Conservation (phyloP, 1,140 invertebrate species). For the Samia ricini region DNA sequence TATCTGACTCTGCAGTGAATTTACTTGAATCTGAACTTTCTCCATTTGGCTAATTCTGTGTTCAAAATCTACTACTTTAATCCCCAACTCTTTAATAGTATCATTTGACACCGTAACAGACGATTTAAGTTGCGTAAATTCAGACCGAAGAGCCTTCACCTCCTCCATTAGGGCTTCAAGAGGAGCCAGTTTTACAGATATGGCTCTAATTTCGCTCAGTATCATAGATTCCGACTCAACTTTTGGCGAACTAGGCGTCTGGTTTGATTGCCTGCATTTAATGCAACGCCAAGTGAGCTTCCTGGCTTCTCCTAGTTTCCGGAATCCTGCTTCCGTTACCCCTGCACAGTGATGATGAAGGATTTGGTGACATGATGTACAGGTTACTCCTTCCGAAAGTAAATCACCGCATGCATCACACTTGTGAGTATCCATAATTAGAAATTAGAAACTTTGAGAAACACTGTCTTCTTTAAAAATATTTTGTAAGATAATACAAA, state of each 20-base stretch:
- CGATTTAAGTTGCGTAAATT: constrained; percentile 1
- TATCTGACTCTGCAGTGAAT: too few relatives aligned
- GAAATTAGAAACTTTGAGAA: too few relatives aligned
- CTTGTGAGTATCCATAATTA: too few relatives aligned
- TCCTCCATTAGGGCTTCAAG: constrained; percentile 5
- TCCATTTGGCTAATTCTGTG: too few relatives aligned
- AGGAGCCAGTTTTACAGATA: constrained; percentile 8
- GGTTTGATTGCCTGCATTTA: constrained; percentile 6
- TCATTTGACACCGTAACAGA: neutral
- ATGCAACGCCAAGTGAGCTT: constrained; percentile 10
- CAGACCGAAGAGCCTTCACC: constrained; percentile 6
- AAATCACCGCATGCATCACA: too few relatives aligned
- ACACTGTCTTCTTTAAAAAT: too few relatives aligned
- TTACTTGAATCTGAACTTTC: too few relatives aligned
- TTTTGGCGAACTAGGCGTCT: neutral
- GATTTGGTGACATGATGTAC: neutral
- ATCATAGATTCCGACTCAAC: neutral
- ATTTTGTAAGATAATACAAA: too few relatives aligned
- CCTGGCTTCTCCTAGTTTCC: constrained; percentile 13
- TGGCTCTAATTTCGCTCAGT: neutral
- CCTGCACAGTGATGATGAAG: constrained; percentile 8
- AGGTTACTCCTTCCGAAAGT: too few relatives aligned
- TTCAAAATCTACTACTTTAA: too few relatives aligned
- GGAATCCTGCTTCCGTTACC: constrained; percentile 12
- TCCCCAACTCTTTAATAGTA: neutral